Percentiles rank a stretch among this genome's conserved stretches.
phyloP scores from a whole-genome alignment of 2,888 invertebrate species.

The Thereva unica region DNA sequence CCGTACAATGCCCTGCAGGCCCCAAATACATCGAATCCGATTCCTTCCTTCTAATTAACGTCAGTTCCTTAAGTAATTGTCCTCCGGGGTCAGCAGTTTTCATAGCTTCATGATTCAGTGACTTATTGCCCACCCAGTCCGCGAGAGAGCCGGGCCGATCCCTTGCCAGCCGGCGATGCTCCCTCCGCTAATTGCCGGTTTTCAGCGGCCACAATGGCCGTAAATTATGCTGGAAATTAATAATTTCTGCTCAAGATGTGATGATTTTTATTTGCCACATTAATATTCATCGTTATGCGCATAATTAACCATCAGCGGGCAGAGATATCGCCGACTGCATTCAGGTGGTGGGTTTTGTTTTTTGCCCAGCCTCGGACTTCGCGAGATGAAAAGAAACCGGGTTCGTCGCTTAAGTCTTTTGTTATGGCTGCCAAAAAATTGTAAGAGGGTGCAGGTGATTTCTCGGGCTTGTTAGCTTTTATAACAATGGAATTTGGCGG shows the following conservation, averaged over 20 bases:
- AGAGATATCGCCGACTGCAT: not conserved
- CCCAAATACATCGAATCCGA: conserved; percentile 17
- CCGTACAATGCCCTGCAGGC: not conserved
- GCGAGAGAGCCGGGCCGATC: not conserved
- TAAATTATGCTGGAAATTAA: conserved; percentile 27
- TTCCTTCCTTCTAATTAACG: conserved; percentile 30
- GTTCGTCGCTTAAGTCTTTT: conserved; percentile 2
- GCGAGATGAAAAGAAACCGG: not conserved
- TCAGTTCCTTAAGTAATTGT: conserved; percentile 31
- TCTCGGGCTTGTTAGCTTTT: too few species aligned
- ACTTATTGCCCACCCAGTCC: conserved; percentile 13
- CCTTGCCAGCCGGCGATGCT: not conserved
- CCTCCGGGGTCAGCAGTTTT: conserved; percentile 33
- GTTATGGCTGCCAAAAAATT: not conserved
- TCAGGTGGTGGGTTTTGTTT: not conserved
- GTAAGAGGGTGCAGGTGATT: too few species aligned
- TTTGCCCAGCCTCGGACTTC: not conserved
- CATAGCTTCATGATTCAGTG: conserved; percentile 31
- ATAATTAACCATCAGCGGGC: conserved; percentile 14
- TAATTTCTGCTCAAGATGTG: conserved; percentile 32
- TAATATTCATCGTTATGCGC: conserved; percentile 29
- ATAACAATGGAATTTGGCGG: too few species aligned
- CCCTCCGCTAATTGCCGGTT: not conserved
- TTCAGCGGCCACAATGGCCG: conserved; percentile 16
- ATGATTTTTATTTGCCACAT: conserved; percentile 30